Conservation (phyloP, 2,888 invertebrate genomes). For the Timema cristinae region DNA sequence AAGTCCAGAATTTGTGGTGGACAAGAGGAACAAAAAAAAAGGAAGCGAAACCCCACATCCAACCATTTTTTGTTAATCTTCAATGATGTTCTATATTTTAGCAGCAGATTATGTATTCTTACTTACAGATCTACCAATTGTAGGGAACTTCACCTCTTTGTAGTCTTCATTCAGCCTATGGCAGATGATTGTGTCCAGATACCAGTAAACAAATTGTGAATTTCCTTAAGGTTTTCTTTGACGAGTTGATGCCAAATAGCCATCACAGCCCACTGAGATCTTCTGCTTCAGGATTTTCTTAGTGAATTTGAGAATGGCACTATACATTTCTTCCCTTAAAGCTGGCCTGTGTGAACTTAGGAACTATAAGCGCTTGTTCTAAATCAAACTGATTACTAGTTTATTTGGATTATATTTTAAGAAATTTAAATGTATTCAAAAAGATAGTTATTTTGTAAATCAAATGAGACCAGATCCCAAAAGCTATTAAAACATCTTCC, state of each 20-base stretch:
- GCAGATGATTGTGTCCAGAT: conserved; percentile 4
- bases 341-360: conserved; percentile 3
- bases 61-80: neutral
- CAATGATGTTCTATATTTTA: neutral
- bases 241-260: conserved; percentile 8
- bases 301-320: neutral
- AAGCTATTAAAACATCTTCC: too few species aligned
- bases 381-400: conserved; percentile 11
- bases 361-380: neutral
- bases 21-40: conserved; percentile 8
- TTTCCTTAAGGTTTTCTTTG: neutral
- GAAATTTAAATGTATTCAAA: neutral
- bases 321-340: neutral
- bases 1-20: conserved; percentile 2
- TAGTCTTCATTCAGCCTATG: neutral
- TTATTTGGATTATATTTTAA: neutral
- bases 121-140: neutral
- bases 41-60: neutral
- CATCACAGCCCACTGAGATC: neutral
- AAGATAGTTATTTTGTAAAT: too few species aligned
- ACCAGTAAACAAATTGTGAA: neutral
- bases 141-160: neutral
- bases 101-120: neutral
- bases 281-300: neutral
- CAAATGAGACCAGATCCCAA: too few species aligned